A percentile compares a stretch with the other conserved stretches of the same genome.
Conservation (phyloP, 2,113 vertebrate species). For the Cyprinus carpio region DNA sequence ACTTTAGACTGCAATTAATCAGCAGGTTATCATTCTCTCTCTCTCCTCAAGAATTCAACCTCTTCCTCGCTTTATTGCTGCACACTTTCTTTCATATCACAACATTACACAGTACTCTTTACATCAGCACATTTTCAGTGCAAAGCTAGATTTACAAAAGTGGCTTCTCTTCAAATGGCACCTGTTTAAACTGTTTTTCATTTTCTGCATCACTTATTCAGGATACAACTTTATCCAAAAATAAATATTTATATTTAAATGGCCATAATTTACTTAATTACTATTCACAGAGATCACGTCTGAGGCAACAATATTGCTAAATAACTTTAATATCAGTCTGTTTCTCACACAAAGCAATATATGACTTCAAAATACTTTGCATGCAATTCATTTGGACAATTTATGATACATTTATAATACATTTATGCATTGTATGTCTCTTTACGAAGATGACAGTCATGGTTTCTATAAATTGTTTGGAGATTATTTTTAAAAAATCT, state of each 20-base stretch:
- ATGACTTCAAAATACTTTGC: neutral
- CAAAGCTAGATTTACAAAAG: neutral
- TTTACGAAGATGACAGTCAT: neutral
- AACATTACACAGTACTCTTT: neutral
- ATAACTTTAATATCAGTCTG: neutral
- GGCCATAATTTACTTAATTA: neutral
- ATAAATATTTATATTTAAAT: neutral
- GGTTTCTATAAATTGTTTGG: neutral
- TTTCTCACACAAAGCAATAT: neutral
- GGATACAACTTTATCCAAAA: neutral
- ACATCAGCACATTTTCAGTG: neutral
- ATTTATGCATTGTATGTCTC: neutral
- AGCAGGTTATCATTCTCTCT: constrained; percentile 18
- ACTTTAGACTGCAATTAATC: constrained; percentile 21
- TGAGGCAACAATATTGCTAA: neutral
- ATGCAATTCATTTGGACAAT: neutral
- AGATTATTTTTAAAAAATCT: neutral
- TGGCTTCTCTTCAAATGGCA: neutral
- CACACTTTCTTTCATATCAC: neutral
- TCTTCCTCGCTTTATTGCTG: neutral
- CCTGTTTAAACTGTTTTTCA: neutral
- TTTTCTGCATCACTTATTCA: neutral
- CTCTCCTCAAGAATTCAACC: neutral
- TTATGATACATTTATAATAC: neutral
- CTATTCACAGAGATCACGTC: neutral